These are phyloP conservation scores for Drosophila nigricruria DNA, from an alignment of 2,888 invertebrate genomes.

Conservation along the genomic window DNA sequence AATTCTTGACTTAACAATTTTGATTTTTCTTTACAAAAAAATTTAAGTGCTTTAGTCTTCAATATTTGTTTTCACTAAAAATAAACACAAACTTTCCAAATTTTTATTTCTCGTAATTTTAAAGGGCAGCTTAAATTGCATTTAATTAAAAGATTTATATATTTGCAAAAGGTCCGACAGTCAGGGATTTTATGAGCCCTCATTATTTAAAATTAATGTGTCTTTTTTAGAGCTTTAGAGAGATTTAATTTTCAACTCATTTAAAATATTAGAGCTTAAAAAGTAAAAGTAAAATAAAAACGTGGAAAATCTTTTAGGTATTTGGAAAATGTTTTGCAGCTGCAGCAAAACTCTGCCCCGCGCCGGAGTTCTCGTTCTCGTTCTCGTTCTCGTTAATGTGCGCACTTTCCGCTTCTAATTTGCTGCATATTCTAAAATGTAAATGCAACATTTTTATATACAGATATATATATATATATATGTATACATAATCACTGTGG, in stretches of 20 bases:
- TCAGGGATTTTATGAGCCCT: not conserved
- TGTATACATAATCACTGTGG: constrained; percentile 40
- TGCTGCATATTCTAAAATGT: constrained; percentile 74
- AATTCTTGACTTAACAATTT: too few species aligned
- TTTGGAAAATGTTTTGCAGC: constrained; percentile 21
- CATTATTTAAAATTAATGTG: constrained; percentile 3
- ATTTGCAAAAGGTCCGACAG: not conserved
- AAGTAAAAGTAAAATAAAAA: not conserved
- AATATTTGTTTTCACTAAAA: not conserved
- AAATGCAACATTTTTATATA: constrained; percentile 69
- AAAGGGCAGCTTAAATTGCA: not conserved
- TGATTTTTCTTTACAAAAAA: not conserved
- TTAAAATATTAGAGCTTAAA: constrained; percentile 1
- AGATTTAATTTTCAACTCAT: not conserved
- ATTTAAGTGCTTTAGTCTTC: not conserved
- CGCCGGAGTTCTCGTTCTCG: constrained; percentile 7
- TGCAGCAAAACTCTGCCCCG: constrained; percentile 6
- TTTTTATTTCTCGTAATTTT: not conserved
- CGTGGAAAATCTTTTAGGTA: constrained; percentile 2
- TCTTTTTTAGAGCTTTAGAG: constrained; percentile 2
- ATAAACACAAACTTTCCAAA: not conserved
- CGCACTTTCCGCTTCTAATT: constrained; percentile 62
- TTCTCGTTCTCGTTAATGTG: constrained; percentile 41
- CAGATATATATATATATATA: constrained; percentile 5
- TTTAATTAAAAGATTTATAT: not conserved